Evolutionary conservation across 2,113 vertebrate species (phyloP), one percentile per base, ranked within the genome.

Genomic region (Esox niger): DNA sequence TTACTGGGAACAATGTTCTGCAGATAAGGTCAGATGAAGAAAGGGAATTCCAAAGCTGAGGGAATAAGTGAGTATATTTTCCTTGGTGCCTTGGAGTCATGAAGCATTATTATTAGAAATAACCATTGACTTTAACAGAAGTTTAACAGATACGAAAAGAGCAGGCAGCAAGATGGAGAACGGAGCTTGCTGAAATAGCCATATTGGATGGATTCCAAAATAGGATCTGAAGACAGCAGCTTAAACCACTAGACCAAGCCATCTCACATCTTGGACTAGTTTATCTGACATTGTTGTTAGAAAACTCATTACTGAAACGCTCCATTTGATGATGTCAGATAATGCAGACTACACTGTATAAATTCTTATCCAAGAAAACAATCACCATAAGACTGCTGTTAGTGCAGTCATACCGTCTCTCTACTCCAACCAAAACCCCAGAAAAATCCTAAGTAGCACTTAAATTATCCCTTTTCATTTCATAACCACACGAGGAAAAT

Each of bases 401-500:
- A n/a, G n/a, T n/a, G n/a, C n/a, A n/a, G 74, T 78, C 78, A 64
- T 76, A 52, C 67, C 74, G 21, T 10, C n/a, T 52, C 47, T 52
- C 20, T n/a, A 52, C 47, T n/a, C 20, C n/a, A 21, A 21, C 47
- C 67, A 76, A 78, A 82, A 80, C 79, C 69, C n/a, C 69, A 74
- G 81, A 43, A 82, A 38, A 87, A 84, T 82, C 79, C 77, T 82
- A 84, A 87, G 82, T 80, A 82, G 84, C 84, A 78, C 78, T 84
- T 85, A 78, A 80, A 87, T 87, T 66, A 81, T 70, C 75, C 69
- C 68, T 83, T 82, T 83, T 82, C 76, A 73, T 82, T 87, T 87
- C 64, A 72, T 17, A 76, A 81, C 80, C 38, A 80, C 79, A 68
- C 49, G 9, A 75, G 77, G 71, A 84, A 76, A 77, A 66, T 79